These are phyloP conservation scores for Melipona beecheii DNA, from an alignment of 2,888 invertebrate species.

Conservation along the genomic window DNA sequence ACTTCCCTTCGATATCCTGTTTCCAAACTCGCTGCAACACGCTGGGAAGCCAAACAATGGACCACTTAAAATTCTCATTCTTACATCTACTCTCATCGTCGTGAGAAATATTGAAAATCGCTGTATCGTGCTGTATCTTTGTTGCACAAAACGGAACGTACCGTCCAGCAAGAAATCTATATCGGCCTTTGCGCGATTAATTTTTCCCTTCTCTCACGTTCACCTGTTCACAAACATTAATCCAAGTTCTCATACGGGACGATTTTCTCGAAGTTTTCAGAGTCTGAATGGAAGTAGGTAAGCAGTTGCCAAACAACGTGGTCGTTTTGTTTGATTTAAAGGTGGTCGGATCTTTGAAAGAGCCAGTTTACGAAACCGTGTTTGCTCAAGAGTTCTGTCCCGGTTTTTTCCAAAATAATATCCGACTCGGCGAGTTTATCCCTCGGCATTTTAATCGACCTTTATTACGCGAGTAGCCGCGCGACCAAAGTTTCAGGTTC, in stretches of 20 bases:
- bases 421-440: slow-evolving; percentile 9
- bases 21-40: neutral
- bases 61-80: neutral
- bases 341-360: slow-evolving; percentile 24
- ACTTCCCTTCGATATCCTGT: slow-evolving; percentile 9
- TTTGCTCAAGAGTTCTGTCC: slow-evolving; percentile 35
- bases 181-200: neutral
- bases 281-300: slow-evolving; percentile 18
- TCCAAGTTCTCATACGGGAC: neutral
- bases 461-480: neutral
- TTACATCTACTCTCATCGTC: too few species aligned
- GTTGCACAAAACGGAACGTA: too few species aligned
- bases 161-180: too few species aligned
- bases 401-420: slow-evolving; percentile 37
- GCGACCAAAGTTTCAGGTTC: too few species aligned
- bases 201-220: neutral
- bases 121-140: too few species aligned
- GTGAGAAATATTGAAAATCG: too few species aligned
- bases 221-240: neutral
- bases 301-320: slow-evolving; percentile 26
- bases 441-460: slow-evolving; percentile 3
- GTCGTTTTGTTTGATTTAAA: slow-evolving; percentile 38
- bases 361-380: slow-evolving; percentile 34
- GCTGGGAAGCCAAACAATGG: neutral
- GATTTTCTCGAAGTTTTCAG: slow-evolving; percentile 25